A percentile compares a stretch with the other conserved stretches of the same genome.
These are phyloP conservation scores for Peromyscus eremicus DNA, from an alignment of 2,797 vertebrate species.

Conservation along the genomic window DNA sequence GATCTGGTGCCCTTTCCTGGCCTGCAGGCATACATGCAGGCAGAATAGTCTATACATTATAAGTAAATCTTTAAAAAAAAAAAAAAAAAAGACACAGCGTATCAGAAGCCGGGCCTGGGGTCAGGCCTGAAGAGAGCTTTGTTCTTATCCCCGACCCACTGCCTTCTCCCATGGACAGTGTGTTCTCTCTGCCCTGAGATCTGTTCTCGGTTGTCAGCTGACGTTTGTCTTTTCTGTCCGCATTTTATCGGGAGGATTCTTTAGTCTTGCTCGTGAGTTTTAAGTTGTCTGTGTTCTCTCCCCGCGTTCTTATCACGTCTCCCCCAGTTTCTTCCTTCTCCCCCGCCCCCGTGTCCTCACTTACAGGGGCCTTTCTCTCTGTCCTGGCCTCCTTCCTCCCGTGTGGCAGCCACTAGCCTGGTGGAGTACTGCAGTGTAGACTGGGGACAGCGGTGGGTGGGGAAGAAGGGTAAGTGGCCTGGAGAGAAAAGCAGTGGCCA, in stretches of 20 bases:
- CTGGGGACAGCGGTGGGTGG: not conserved
- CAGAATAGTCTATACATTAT: too few species aligned
- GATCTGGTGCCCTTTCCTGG: too few species aligned
- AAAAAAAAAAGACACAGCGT: not conserved
- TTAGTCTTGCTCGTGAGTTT: slow-evolving; percentile 21
- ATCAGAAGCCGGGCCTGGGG: not conserved
- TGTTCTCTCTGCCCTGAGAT: not conserved
- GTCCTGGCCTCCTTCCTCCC: not conserved
- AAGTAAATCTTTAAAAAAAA: too few species aligned
- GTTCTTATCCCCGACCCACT: fast-evolving
- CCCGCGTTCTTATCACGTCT: not conserved
- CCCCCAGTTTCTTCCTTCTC: too few species aligned
- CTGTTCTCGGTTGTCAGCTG: not conserved
- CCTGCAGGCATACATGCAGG: too few species aligned
- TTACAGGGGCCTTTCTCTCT: not conserved
- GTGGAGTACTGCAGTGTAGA: not conserved
- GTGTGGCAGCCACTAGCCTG: not conserved
- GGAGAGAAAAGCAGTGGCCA: not conserved
- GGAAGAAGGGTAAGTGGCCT: not conserved
- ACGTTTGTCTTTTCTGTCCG: not conserved
- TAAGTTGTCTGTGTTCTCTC: not conserved
- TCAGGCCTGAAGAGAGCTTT: not conserved
- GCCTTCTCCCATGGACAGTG: not conserved
- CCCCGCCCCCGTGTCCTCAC: not conserved
- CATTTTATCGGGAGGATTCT: slow-evolving; percentile 11